Evolutionary conservation across 2,797 vertebrate species (phyloP).

Genomic region (Artibeus jamaicensis): DNA sequence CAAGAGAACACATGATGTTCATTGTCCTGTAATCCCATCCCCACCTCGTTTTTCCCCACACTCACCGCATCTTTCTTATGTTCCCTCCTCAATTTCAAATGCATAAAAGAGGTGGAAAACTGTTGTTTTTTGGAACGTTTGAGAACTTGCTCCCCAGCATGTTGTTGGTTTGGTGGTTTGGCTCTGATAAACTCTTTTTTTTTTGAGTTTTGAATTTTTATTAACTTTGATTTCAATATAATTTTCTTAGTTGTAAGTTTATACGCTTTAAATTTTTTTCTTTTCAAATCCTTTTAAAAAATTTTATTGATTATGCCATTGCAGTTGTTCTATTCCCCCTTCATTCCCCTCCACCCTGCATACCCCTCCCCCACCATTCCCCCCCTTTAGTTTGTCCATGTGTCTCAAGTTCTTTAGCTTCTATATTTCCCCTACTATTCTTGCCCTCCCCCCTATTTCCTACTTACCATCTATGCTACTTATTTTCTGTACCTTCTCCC

Average conservation of each 20-base stretch:
- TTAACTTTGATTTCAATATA: background rate
- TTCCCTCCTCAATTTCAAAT: background rate
- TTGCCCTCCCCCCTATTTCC: too few species aligned
- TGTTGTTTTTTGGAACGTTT: background rate
- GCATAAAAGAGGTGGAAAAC: background rate
- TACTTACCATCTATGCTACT: too few species aligned
- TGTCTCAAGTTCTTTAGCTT: too few species aligned
- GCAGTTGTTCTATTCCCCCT: too few species aligned
- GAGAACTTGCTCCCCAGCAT: background rate
- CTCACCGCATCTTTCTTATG: background rate
- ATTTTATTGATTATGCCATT: too few species aligned
- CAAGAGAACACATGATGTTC: background rate
- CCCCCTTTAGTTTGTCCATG: too few species aligned
- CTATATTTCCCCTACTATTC: too few species aligned
- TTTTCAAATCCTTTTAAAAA: too few species aligned
- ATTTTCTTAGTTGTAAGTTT: background rate
- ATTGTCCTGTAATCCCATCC: background rate
- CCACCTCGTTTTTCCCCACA: background rate
- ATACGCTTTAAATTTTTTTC: slow-evolving; percentile 19
- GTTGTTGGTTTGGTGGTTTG: background rate
- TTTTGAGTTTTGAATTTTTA: background rate
- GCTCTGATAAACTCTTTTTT: background rate
- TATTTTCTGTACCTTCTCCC: too few species aligned
- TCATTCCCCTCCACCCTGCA: too few species aligned
- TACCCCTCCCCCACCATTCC: too few species aligned